Conservation (phyloP, 2,888 invertebrate genomes). For the Ormyrus labotus region DNA sequence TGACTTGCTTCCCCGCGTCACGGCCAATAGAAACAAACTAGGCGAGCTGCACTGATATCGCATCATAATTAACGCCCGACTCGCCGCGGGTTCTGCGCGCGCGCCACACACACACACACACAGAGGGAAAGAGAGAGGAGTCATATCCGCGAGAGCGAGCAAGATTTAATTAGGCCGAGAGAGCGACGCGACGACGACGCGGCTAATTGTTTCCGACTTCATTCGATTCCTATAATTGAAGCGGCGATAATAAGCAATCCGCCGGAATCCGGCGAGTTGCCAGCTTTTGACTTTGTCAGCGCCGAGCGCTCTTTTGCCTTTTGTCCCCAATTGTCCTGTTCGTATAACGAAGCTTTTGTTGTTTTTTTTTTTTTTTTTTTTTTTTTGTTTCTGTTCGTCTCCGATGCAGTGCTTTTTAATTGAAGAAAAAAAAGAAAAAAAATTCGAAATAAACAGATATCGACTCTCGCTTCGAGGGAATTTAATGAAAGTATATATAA, state of each 20-base stretch:
- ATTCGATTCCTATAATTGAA: slow-evolving; percentile 58
- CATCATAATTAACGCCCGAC: slow-evolving; percentile 36
- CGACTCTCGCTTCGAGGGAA: too few species aligned
- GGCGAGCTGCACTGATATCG: not conserved
- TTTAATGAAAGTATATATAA: too few species aligned
- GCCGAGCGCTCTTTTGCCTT: too few species aligned
- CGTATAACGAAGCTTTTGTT: not conserved
- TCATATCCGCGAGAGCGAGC: slow-evolving; percentile 16
- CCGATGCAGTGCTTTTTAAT: too few species aligned
- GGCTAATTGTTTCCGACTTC: slow-evolving; percentile 70
- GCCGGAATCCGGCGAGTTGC: not conserved
- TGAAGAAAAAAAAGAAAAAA: too few species aligned
- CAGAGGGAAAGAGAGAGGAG: not conserved
- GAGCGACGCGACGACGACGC: slow-evolving; percentile 52
- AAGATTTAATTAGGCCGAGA: slow-evolving; percentile 62
- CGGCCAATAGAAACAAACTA: slow-evolving; percentile 21
- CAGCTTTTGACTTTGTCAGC: not conserved
- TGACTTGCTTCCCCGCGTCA: not conserved
- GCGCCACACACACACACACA: not conserved
- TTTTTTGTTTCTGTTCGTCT: not conserved
- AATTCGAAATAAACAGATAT: too few species aligned
- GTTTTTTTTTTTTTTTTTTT: slow-evolving; percentile 2
- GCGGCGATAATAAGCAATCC: slow-evolving; percentile 36
- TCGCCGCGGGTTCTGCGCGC: not conserved
- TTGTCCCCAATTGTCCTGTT: too few species aligned